Percentiles rank a stretch among this genome's conserved stretches.
These are phyloP conservation scores for Psilopsiagon aurifrons DNA, from an alignment of 2,113 vertebrate genomes.

Conservation along the genomic window DNA sequence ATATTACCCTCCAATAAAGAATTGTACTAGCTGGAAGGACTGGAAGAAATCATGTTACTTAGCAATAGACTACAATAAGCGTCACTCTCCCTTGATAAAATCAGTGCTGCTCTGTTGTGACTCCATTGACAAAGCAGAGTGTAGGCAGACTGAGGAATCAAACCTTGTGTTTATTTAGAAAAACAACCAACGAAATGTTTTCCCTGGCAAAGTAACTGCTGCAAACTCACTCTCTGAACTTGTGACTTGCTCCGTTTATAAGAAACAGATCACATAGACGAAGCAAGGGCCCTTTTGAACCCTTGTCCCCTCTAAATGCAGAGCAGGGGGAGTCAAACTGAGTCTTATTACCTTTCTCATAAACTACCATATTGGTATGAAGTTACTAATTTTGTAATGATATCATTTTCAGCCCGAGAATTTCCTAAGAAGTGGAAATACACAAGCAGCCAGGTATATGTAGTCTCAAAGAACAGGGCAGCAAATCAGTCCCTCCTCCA, in stretches of 20 bases:
- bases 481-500: background rate
- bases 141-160: background rate
- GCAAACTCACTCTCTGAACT: background rate
- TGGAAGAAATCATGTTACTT: background rate
- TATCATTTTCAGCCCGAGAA: background rate
- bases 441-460: background rate
- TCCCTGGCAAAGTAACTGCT: background rate
- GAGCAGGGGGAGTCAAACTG: background rate
- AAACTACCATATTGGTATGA: background rate
- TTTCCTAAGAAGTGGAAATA: slow-evolving; percentile 9
- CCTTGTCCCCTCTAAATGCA: background rate
- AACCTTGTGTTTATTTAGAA: slow-evolving; percentile 8
- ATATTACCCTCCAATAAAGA: background rate
- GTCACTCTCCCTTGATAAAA: background rate
- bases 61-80: background rate
- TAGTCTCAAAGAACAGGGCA: slow-evolving; percentile 1
- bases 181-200: background rate
- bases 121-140: background rate
- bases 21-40: background rate
- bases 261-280: background rate
- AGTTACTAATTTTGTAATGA: background rate
- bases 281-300: background rate
- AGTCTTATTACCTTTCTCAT: background rate
- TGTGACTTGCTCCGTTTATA: background rate
- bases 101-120: background rate